These are phyloP conservation scores for Cochlearius cochlearius DNA, from an alignment of 2,113 vertebrate genomes.

Conservation along the genomic window DNA sequence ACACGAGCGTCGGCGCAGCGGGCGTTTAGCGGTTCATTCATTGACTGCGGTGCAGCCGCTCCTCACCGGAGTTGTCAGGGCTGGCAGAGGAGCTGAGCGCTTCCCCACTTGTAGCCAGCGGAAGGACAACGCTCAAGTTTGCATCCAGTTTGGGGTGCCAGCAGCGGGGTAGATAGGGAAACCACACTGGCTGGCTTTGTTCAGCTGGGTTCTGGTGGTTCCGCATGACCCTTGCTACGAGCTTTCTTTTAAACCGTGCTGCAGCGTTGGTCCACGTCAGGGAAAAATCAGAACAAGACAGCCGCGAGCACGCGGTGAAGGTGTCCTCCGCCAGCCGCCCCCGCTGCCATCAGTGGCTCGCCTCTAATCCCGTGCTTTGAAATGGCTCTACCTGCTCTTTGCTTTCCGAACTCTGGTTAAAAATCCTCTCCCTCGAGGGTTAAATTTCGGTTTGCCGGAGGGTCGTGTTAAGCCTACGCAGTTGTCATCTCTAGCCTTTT, in stretches of 20 bases:
- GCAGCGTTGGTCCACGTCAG: neutral
- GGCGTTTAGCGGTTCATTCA: neutral
- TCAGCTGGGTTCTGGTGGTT: conserved; percentile 10
- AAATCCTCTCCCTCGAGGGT: neutral
- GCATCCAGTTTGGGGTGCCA: conserved; percentile 63
- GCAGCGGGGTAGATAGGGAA: conserved; percentile 67
- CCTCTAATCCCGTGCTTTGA: neutral
- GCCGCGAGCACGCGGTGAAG: neutral
- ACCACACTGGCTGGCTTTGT: neutral
- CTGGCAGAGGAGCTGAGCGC: neutral
- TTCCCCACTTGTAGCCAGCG: conserved; percentile 9
- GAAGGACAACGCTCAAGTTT: conserved; percentile 44
- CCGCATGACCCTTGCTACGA: neutral
- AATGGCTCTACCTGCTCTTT: neutral
- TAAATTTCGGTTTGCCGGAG: neutral
- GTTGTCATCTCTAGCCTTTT: neutral
- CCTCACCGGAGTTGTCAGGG: neutral
- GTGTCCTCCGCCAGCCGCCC: neutral
- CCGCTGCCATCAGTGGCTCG: neutral
- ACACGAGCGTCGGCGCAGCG: neutral
- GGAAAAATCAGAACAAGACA: neutral
- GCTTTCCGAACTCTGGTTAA: neutral
- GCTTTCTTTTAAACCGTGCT: neutral
- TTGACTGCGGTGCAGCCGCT: neutral
- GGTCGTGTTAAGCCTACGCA: neutral